Percentiles rank a stretch among this genome's conserved stretches.
Evolutionary conservation across 2,113 vertebrate genomes (phyloP).

Genomic region (Ia io): DNA sequence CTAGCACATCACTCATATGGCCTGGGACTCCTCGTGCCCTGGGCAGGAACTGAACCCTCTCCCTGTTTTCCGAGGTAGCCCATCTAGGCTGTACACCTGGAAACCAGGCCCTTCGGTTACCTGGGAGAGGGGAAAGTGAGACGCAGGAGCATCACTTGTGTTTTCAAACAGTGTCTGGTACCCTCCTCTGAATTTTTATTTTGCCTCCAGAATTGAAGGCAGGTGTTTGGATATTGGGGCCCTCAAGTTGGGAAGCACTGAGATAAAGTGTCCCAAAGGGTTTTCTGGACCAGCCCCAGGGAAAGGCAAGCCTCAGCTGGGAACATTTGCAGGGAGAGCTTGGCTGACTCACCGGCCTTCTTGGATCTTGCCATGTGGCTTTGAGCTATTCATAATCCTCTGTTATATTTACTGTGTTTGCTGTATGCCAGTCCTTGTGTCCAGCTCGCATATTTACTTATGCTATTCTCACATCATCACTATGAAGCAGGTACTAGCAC

Average conservation of each 20-base stretch:
- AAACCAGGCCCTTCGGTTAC: background rate
- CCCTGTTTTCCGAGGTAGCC: background rate
- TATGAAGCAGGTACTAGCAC: background rate
- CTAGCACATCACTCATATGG: background rate
- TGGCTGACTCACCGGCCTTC: background rate
- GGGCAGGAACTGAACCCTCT: background rate
- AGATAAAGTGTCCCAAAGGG: background rate
- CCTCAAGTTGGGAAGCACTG: background rate
- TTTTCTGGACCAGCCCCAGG: conserved; percentile 27
- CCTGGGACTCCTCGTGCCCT: background rate
- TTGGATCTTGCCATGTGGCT: background rate
- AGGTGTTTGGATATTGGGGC: conserved; percentile 2
- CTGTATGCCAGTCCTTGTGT: background rate
- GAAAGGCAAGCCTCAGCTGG: conserved; percentile 20
- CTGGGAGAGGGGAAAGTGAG: background rate
- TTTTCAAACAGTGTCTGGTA: background rate
- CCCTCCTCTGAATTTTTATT: background rate
- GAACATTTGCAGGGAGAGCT: background rate
- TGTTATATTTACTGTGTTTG: background rate
- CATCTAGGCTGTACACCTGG: background rate
- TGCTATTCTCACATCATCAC: background rate
- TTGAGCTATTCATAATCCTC: conserved; percentile 9
- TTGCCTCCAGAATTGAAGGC: conserved; percentile 22
- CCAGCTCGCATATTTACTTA: background rate
- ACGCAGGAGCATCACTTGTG: background rate